Evolutionary conservation across 2,888 invertebrate genomes (phyloP), one percentile per base, ranked within the genome.

Genomic region (Pollenia griseotomentosa): DNA sequence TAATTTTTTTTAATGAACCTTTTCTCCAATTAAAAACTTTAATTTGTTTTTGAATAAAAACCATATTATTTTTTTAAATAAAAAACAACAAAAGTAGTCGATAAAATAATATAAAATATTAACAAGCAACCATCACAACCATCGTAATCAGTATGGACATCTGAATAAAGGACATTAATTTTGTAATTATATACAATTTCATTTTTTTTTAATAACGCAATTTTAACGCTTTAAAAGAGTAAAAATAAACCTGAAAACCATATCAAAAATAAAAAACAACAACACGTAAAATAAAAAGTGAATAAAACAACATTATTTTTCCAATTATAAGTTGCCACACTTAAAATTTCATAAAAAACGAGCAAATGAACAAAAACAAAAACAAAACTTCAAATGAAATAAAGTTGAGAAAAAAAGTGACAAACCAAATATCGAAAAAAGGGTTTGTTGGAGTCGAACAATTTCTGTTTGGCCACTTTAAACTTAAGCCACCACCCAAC

Each of bases 91-190:
- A 46, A 51, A 70, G 42, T 10, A 23, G 16, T 51, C 68, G 82
- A 16, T 57, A 44, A 70, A 82, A 65, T 51, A 61, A 7, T 23
- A 78, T 84, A 79, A 78, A 87, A 87, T 68, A 78, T 78, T 78
- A 74, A 84, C 77, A 77, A 81, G 77, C 84, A 33, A 40, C 68
- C 71, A 78, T 90, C 68, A 70, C 33, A 33, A 33, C 61, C 61
- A 75, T 61, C 61, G 53, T 63, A 77, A 77, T 70, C 77, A 83
- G 46, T 70, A 83, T 70, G 70, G 70, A 55, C 77, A 83, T 88
- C 83, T 83, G 91, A 65, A 63, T 90, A 91, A 89, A 91, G 90
- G 88, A 90, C 90, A 91, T 91, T 91, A 91, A 91, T 90, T 91
- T 91, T 92, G 90, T 92, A 92, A 92, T 92, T 92, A 92, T 89